These are phyloP conservation scores for Ridgeia piscesae DNA, from an alignment of 1,140 invertebrate genomes.

Conservation along the genomic window DNA sequence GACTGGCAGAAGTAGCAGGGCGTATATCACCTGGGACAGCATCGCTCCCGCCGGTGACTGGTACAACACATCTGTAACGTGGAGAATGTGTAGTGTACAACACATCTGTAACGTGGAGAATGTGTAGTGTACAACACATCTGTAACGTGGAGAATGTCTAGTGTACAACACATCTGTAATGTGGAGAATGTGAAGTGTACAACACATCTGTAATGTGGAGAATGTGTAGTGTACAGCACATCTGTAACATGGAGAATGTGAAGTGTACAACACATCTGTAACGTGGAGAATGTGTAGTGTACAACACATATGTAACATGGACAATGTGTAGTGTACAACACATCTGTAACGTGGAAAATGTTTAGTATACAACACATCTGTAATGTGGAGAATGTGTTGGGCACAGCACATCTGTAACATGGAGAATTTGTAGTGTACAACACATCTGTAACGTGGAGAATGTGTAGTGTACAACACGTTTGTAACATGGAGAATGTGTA, in stretches of 20 bases:
- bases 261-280: neutral
- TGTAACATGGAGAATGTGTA: neutral
- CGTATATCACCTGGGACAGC: conserved; percentile 64
- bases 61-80: conserved; percentile 58
- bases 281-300: neutral
- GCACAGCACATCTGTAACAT: conserved; percentile 63
- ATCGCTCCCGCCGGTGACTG: conserved; percentile 64
- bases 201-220: conserved; percentile 63
- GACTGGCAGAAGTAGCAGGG: conserved; percentile 62
- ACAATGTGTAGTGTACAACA: neutral
- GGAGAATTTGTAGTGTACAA: conserved; percentile 59
- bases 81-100: neutral
- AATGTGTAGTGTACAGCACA: conserved; percentile 61
- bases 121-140: neutral
- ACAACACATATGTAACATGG: neutral
- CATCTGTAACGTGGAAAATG: neutral
- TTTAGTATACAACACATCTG: no score
- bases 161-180: no score
- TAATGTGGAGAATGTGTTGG: no score
- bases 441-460: neutral
- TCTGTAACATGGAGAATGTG: conserved; percentile 44
- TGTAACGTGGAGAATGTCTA: no score
- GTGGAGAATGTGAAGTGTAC: conserved; percentile 27
- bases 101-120: neutral
- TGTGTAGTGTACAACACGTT: no score